Evolutionary conservation across 2,113 vertebrate species (phyloP).

Genomic region (Aspidoscelis tigris): DNA sequence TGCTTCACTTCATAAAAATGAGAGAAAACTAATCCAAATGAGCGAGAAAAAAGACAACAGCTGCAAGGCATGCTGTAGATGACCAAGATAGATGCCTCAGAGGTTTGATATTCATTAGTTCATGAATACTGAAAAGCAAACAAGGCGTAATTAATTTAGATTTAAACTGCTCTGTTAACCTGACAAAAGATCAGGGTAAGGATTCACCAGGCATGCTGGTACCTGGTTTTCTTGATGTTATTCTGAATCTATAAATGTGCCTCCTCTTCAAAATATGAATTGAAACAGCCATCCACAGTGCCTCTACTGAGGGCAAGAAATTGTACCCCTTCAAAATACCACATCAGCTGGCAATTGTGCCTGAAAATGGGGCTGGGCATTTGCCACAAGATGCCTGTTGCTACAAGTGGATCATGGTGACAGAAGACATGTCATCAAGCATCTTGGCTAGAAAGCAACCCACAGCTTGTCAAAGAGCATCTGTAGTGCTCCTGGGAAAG

Average conservation of each 20-base stretch:
- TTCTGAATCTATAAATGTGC: neutral
- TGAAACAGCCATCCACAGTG: too few relatives aligned
- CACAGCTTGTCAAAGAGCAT: too few relatives aligned
- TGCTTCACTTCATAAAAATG: slow-evolving; percentile 54
- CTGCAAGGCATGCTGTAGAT: slow-evolving; percentile 59
- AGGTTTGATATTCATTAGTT: slow-evolving; percentile 68
- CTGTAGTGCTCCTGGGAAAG: too few relatives aligned
- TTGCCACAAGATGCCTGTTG: too few relatives aligned
- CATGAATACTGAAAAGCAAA: slow-evolving; percentile 66
- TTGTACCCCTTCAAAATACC: too few relatives aligned
- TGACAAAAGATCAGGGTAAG: neutral
- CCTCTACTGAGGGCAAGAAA: too few relatives aligned
- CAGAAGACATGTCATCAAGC: too few relatives aligned
- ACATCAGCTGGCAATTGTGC: too few relatives aligned
- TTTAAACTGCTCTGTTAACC: slow-evolving; percentile 44
- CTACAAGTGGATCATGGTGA: too few relatives aligned
- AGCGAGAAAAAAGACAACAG: slow-evolving; percentile 58
- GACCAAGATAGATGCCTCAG: slow-evolving; percentile 70
- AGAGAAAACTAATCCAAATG: slow-evolving; percentile 50
- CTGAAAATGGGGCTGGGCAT: too few relatives aligned
- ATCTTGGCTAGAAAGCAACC: too few relatives aligned
- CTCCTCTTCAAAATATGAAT: too few relatives aligned
- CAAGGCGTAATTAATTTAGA: slow-evolving; percentile 72
- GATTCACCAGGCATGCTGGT: neutral
- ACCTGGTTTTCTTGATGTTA: neutral